Evolutionary conservation across 64 coral and sea anemone species (phyloP).

Genomic region (Actinia equina): DNA sequence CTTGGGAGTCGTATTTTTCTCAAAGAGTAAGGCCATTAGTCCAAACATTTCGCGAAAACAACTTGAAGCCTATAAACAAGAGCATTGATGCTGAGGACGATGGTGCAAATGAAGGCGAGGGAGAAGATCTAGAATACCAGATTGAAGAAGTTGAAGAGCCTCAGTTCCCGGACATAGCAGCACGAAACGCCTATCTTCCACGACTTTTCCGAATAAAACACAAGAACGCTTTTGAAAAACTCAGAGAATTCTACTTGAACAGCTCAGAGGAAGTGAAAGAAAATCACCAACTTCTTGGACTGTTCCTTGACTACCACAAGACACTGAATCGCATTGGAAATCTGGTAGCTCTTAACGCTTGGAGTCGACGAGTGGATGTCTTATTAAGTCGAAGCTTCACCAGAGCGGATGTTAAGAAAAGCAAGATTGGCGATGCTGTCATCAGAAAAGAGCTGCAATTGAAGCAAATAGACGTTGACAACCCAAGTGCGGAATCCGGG

Average conservation of each 20-base stretch:
- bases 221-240: conserved; percentile 47
- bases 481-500: background rate
- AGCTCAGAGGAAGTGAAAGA: conserved; percentile 37
- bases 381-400: conserved; percentile 69
- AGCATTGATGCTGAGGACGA: background rate
- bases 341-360: conserved; percentile 51
- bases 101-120: background rate
- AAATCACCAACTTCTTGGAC: conserved; percentile 61
- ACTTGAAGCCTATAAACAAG: background rate
- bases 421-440: conserved; percentile 59
- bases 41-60: conserved; percentile 17
- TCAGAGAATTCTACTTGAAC: conserved; percentile 57
- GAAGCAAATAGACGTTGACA: conserved; percentile 18
- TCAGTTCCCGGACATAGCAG: background rate
- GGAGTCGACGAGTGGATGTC: conserved; percentile 63
- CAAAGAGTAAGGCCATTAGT: conserved; percentile 6
- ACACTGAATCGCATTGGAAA: conserved; percentile 48
- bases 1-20: conserved; percentile 66
- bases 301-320: conserved; percentile 63
- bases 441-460: conserved; percentile 35
- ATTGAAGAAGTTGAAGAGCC: conserved; percentile 46
- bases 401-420: conserved; percentile 55
- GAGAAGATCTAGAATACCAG: background rate
- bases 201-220: conserved; percentile 67
- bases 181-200: conserved; percentile 41